Percentiles rank a stretch among this genome's conserved stretches.
These are phyloP conservation scores for Drosophila sordidula DNA, from an alignment of 2,888 invertebrate species.

Conservation along the genomic window DNA sequence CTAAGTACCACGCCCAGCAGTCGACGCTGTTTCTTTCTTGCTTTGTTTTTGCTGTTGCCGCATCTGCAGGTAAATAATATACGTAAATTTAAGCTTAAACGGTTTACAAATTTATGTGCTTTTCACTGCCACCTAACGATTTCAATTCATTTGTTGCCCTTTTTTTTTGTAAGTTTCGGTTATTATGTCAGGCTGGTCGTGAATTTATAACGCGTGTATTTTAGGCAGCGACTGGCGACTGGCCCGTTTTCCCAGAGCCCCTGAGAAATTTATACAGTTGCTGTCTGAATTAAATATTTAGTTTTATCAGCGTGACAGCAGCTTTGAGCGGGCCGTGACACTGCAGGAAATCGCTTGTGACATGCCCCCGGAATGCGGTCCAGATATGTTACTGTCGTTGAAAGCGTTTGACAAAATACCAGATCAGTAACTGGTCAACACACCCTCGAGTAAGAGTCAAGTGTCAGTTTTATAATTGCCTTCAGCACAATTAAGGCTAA, in stretches of 20 bases:
- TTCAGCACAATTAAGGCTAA: conserved; percentile 58
- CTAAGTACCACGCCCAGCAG: conserved; percentile 68
- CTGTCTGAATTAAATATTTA: conserved; percentile 5
- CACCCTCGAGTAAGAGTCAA: conserved; percentile 51
- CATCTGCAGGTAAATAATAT: conserved; percentile 27
- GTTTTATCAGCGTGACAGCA: conserved; percentile 8
- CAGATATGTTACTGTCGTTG: conserved; percentile 25
- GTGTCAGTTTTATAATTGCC: conserved; percentile 51
- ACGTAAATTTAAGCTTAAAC: conserved; percentile 45
- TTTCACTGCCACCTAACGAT: conserved; percentile 45
- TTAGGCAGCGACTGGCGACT: too few relatives aligned
- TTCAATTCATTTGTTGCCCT: conserved; percentile 41
- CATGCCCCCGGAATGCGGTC: conserved; percentile 50
- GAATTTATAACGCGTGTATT: conserved; percentile 13
- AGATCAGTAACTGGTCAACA: conserved; percentile 39
- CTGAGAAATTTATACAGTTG: conserved; percentile 5
- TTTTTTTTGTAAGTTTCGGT: conserved; percentile 9
- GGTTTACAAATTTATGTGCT: conserved; percentile 71
- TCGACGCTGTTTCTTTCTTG: conserved; percentile 19
- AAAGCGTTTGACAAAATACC: conserved; percentile 53
- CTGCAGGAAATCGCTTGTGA: conserved; percentile 32
- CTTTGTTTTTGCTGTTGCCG: conserved; percentile 32
- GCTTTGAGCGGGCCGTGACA: conserved; percentile 9
- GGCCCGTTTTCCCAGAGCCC: conserved; percentile 27
- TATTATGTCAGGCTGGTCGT: conserved; percentile 48